A percentile compares a stretch with the other conserved stretches of the same genome.
phyloP scores from a whole-genome alignment of 2,888 invertebrate genomes.

The Cerceris rybyensis region DNA sequence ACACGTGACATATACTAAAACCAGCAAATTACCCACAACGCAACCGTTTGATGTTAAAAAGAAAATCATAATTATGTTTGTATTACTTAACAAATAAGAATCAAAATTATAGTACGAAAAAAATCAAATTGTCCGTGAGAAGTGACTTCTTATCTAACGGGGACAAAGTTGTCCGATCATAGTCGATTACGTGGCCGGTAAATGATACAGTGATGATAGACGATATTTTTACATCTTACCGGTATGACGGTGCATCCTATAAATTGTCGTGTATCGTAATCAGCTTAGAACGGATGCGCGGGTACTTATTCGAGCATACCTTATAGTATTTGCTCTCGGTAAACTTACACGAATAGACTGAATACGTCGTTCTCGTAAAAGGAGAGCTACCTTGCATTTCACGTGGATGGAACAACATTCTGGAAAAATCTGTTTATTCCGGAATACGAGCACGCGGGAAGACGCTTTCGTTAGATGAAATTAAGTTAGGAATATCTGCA shows the following conservation, averaged over 20 bases:
- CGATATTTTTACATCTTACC: slow-evolving; percentile 6
- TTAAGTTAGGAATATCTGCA: slow-evolving; percentile 28
- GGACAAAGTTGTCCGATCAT: not conserved
- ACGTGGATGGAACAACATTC: not conserved
- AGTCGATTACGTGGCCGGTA: not conserved
- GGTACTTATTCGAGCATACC: slow-evolving; percentile 43
- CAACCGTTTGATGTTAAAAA: too few species aligned
- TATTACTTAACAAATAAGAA: too few species aligned
- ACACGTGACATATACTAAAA: too few species aligned
- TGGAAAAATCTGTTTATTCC: slow-evolving; percentile 56
- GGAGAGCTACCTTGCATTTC: not conserved
- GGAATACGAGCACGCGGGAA: slow-evolving; percentile 14
- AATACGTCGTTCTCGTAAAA: slow-evolving; percentile 30
- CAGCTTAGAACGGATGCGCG: slow-evolving; percentile 56
- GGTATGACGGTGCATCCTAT: slow-evolving; percentile 17
- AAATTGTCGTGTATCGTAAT: slow-evolving; percentile 43
- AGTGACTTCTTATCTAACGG: too few species aligned
- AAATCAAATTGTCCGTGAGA: too few species aligned
- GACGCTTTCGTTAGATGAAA: slow-evolving; percentile 23
- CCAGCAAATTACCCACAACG: too few species aligned
- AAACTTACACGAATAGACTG: slow-evolving; percentile 46
- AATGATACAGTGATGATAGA: not conserved
- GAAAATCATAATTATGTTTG: too few species aligned
- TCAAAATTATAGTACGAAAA: too few species aligned
- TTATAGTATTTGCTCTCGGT: slow-evolving; percentile 48